Base-by-base conservation (phyloP, 2,113 vertebrate genomes). In the Anhinga rufa region DNA sequence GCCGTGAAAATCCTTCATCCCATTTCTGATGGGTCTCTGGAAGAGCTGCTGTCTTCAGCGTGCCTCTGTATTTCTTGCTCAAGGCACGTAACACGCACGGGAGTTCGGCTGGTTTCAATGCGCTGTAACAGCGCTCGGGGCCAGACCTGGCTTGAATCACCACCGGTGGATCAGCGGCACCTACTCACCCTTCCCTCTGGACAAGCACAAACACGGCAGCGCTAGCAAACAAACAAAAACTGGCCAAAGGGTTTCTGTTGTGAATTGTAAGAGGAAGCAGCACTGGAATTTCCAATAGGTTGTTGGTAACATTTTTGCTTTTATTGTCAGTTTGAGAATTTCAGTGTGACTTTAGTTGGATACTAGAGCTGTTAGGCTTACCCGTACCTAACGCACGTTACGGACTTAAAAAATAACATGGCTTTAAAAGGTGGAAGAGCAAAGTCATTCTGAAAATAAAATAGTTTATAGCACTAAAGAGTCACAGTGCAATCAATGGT, bases 401-500 rank as follows among this genome's bases (percentile, higher is more conserved):
- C 12, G 31, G 84, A 88, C 66, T 76, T 92, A 12, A 10, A 79
- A 71, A 80, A 70, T 46, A 86, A 46, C 58, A 62, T 51, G 65
- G 89, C 82, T 95, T 93, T 74, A 74, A 81, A 68, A 60, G 71
- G 48, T 52, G 21, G 42, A 72, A 68, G 17, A 52, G 44, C 42
- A 70, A 92, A 72, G n/a, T 54, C 26, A 70, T 82, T 86, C 65
- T 28, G 46, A 88, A 95, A 96, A 90, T 75, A 91, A 91, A 93
- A 82, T 78, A 75, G 87, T 64, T 95, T 76, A n/a, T 93, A 95
- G 77, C 79, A 95, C 89, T 97, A 94, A 87, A 61, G 92, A 94
- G 92, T 93, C 77, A 97, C 78, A 92, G 84, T 93, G 94, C 92
- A 94, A 90, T 96, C 96, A 83, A 82, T 80, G 49, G 64, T 97